Evolutionary conservation across 1,140 invertebrate species (phyloP), one percentile per base, ranked within the genome.

Genomic region (Centruroides sculpturatus): DNA sequence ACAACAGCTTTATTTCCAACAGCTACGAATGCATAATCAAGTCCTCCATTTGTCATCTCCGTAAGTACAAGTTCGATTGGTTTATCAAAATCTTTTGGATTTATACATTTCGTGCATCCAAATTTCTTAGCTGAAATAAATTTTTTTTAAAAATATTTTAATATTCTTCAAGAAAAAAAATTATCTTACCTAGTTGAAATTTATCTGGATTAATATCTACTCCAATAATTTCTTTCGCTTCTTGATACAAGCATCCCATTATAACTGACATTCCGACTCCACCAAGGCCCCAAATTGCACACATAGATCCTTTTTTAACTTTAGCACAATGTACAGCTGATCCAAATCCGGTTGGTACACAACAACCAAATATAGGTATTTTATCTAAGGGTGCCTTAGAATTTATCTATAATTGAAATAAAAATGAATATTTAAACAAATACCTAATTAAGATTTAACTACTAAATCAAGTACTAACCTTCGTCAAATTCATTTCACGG

Each of bases 281-380:
- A 36, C 96, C 96, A 3, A 96, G 77, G 11, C 92, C 92, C 86
- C 91, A 96, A 64, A 97, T 84, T 34, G 89, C 92, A 72, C 90
- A 92, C 47, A 80, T 87, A 55, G 86, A 87, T 34, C 84, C 87
- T 34, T 80, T 67, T 68, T 93, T 68, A 0, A 78, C 89, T 74
- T 92, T 87, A 6, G 91, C 92, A 12, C 89, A 92, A 70, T 96
- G 96, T 41, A 96, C 70, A 48, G 86, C 92, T 13, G 92, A 92
- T 52, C 92, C 93, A 74, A 92, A 94, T 8, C 91, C 91, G 52
- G 90, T 95, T 0, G 89, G 81, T 13, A 94, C 81, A 59, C 96
- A 95, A 81, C 96, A 99, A 11, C 95, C 94, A 4, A 98, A 76
- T 7, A 98, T 76, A 68, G 92, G 95, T 1, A 95, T 83, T 75